These are phyloP conservation scores for Osmerus eperlanus DNA, from an alignment of 2,113 vertebrate species.

Conservation along the genomic window DNA sequence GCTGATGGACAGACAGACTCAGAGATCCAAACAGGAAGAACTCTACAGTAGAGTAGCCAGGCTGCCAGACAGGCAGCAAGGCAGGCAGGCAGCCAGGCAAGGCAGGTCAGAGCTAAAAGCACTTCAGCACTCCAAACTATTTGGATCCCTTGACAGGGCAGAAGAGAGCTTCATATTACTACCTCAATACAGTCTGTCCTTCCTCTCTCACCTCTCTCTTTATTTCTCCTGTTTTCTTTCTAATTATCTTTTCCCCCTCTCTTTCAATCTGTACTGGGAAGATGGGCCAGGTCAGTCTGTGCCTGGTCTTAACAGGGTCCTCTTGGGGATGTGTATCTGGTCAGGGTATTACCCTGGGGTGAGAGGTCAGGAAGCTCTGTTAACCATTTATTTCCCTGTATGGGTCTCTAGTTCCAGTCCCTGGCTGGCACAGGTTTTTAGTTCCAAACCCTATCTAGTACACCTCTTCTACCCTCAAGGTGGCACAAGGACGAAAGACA, in stretches of 20 bases:
- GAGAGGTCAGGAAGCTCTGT: too few species aligned
- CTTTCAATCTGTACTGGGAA: background rate
- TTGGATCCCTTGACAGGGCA: constrained; percentile 13
- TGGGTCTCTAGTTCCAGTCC: too few species aligned
- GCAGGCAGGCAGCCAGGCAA: constrained; percentile 1
- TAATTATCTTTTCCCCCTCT: background rate
- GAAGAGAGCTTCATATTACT: constrained; percentile 22
- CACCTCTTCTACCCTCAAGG: too few species aligned
- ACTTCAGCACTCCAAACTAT: constrained; percentile 17
- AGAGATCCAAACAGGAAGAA: background rate
- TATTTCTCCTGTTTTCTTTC: background rate
- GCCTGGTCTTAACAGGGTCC: too few species aligned
- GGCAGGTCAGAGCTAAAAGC: constrained; percentile 8
- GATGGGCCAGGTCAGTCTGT: background rate
- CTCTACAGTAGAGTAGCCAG: background rate
- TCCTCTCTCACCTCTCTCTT: background rate
- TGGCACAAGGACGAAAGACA: background rate
- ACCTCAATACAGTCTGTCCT: background rate
- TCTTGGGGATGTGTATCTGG: too few species aligned
- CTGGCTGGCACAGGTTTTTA: too few species aligned
- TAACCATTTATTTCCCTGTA: too few species aligned
- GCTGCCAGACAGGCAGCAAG: background rate
- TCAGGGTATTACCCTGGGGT: too few species aligned
- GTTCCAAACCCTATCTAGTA: too few species aligned
- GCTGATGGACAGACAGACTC: constrained; percentile 58